Conservation (phyloP, 53 echinoderm and acorn worm genomes). For the Paracentrotus lividus region DNA sequence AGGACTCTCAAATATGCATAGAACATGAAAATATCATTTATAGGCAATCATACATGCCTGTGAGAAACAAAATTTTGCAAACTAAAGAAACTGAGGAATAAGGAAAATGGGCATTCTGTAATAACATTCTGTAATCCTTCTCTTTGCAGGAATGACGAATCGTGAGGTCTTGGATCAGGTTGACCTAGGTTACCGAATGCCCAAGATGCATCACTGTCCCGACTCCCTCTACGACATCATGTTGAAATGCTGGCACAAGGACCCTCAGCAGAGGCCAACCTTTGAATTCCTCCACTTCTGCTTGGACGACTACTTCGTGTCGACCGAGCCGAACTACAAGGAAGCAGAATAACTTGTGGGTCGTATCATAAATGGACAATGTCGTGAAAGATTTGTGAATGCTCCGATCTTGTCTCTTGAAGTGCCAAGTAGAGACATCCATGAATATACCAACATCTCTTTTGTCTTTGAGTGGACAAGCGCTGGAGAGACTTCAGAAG, state of each 20-base stretch:
- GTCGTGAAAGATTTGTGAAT: background rate
- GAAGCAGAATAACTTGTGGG: slow-evolving; percentile 52
- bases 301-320: slow-evolving; percentile 95
- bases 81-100: too few species aligned
- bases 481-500: background rate
- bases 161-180: slow-evolving; percentile 64
- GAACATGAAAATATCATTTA: too few species aligned
- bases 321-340: slow-evolving; percentile 96
- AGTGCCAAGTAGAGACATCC: background rate
- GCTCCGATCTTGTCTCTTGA: background rate
- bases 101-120: too few species aligned
- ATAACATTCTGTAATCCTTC: background rate
- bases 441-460: background rate
- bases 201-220: slow-evolving; percentile 88
- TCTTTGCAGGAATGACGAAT: slow-evolving; percentile 51
- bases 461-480: background rate
- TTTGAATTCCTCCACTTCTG: slow-evolving; percentile 94
- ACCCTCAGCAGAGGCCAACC: slow-evolving; percentile 85
- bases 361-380: background rate
- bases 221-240: slow-evolving; percentile 91
- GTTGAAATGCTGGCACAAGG: slow-evolving; percentile 91
- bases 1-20: too few species aligned
- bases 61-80: too few species aligned
- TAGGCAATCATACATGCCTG: too few species aligned
- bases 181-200: slow-evolving; percentile 93